Evolutionary conservation across 1,140 invertebrate species (phyloP), one percentile per base, ranked within the genome.

Genomic region (Cyclina sinensis): DNA sequence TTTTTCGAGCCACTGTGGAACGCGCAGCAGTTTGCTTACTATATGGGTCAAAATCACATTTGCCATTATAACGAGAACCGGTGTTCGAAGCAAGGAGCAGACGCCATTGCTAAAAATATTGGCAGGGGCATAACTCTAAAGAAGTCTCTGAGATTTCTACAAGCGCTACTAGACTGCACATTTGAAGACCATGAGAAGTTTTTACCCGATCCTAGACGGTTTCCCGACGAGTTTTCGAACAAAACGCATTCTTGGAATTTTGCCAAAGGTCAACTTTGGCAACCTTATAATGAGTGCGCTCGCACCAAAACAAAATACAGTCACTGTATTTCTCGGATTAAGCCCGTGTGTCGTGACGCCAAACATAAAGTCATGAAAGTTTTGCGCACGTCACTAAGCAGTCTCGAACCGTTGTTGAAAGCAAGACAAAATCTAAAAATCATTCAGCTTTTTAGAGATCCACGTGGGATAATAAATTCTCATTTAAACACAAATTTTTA

Each of bases 381-480:
- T 7, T n/a, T 74, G 1, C 37, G 70, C 0, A 24, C 70, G 16
- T 48, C 70, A 12, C 21, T 74, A 39, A 43, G 37, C n/a, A 74
- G 48, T 43, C 24, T 74, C 0, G 70, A 74, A 74, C 0, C 1
- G 2, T 39, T 74, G 70, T 43, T 74, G n/a, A 46, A 74, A 46
- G 1, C 37, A 11, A 74, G 32, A 24, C 0, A 24, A 24, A 43
- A 74, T 46, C 39, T 74, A 0, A 39, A 48, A 27, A n/a, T 74
- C 9, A 74, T 74, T 39, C 70, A 74, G 24, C 35, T 74, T 2
- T 74, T 74, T 37, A 43, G 70, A 74, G 70, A 74, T 27, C 70
- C 70, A 11, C 70, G 70, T 24, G 70, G 70, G 16, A 74, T 74
- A 21, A 24, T 74, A 46, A 74, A 74, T 37, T 74, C 70, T 46